phyloP scores from a whole-genome alignment of 2,797 vertebrate genomes.

The Limosa lapponica region DNA sequence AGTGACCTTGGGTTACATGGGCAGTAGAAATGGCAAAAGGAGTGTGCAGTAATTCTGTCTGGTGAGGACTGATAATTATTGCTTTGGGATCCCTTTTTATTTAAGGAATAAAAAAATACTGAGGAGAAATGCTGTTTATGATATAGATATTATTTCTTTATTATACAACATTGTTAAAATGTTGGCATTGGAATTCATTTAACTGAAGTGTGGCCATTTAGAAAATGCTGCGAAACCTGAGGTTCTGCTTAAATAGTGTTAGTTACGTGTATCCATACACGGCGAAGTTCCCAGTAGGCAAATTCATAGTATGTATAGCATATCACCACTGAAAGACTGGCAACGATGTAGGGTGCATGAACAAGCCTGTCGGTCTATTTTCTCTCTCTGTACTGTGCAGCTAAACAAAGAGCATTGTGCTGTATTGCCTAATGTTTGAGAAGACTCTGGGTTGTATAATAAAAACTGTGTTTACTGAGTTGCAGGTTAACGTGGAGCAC shows the following conservation, averaged over 20 bases:
- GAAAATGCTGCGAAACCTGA: background rate
- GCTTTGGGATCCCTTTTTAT: background rate
- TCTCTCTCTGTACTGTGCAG: background rate
- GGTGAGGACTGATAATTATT: background rate
- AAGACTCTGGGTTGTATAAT: background rate
- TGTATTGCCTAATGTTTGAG: background rate
- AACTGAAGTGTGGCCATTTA: background rate
- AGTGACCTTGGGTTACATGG: background rate
- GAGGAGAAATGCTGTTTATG: background rate
- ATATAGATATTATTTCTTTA: background rate
- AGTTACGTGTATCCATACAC: background rate
- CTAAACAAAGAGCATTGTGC: background rate
- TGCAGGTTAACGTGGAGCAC: conserved; percentile 11
- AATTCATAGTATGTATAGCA: background rate
- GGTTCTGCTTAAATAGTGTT: background rate
- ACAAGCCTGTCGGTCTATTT: background rate
- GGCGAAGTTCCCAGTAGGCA: background rate
- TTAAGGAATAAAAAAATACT: background rate
- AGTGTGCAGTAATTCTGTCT: background rate
- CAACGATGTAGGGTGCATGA: background rate
- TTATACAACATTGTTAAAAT: background rate
- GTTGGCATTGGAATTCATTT: background rate
- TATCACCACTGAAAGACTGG: background rate
- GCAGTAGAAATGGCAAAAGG: background rate
- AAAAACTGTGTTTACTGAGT: conserved; percentile 36